These are phyloP conservation scores for Rhinogobio ventralis DNA, from an alignment of 2,797 vertebrate genomes.

Conservation along the genomic window DNA sequence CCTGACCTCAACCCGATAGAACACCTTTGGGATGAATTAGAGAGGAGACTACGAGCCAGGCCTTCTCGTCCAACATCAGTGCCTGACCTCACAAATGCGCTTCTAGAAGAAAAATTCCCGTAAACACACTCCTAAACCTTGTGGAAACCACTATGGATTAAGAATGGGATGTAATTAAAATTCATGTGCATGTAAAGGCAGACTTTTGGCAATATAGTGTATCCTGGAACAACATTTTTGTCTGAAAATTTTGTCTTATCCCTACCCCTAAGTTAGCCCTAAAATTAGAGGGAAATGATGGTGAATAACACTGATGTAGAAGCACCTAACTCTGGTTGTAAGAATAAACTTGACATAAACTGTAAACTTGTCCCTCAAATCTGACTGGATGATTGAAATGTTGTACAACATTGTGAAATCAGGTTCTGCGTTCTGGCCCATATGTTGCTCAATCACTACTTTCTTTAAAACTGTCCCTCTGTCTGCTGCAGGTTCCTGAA, in stretches of 20 bases:
- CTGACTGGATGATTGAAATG: not conserved
- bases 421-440: not conserved
- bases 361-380: not conserved
- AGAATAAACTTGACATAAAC: not conserved
- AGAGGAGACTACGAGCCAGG: no score
- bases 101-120: no score
- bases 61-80: no score
- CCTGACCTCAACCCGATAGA: no score
- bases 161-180: no score
- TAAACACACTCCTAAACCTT: no score
- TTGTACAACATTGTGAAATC: not conserved
- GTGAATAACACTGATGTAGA: not conserved
- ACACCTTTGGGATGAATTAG: no score
- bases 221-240: not conserved
- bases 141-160: no score
- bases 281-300: not conserved
- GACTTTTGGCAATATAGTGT: no score
- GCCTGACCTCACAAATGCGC: no score
- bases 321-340: not conserved
- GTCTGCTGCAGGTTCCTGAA: conserved; percentile 84
- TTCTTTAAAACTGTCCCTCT: not conserved
- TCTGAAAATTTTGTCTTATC: not conserved
- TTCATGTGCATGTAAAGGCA: no score
- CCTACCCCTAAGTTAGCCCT: not conserved
- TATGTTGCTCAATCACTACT: not conserved